Percentiles rank a stretch among this genome's conserved stretches.
Conservation (phyloP, 2,797 vertebrate species). For the Myoxocephalus aenaeus region DNA sequence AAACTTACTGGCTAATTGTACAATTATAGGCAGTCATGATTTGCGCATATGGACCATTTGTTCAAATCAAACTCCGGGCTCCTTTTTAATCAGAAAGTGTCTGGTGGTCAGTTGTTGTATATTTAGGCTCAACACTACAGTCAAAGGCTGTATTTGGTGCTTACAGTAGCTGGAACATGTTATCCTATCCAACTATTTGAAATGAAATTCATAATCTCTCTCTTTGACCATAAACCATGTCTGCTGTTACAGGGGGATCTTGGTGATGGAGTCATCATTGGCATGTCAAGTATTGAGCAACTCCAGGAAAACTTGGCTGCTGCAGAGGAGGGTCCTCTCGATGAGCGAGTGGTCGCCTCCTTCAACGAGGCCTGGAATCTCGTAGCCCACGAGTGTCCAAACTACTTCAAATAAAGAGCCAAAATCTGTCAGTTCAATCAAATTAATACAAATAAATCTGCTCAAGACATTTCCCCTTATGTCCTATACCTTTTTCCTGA, state of each 20-base stretch:
- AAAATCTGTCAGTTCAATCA: neutral
- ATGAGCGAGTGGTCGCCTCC: slow-evolving; percentile 85
- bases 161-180: neutral
- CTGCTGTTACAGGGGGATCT: slow-evolving; percentile 82
- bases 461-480: neutral
- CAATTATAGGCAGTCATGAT: neutral
- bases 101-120: neutral
- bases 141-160: neutral
- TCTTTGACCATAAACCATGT: neutral
- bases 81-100: neutral
- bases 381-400: slow-evolving; percentile 90
- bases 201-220: neutral
- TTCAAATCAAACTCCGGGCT: neutral
- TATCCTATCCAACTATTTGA: neutral
- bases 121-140: neutral
- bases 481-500: neutral
- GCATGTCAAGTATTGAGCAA: slow-evolving; percentile 92
- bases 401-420: slow-evolving; percentile 89
- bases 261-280: slow-evolving; percentile 91
- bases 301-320: slow-evolving; percentile 88
- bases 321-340: slow-evolving; percentile 87
- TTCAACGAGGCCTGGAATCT: slow-evolving; percentile 90
- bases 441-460: neutral
- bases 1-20: neutral
- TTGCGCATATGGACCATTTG: neutral